These are phyloP conservation scores for Mesorhabditis spiculigera DNA, from an alignment of 2,888 invertebrate species.

Conservation along the genomic window DNA sequence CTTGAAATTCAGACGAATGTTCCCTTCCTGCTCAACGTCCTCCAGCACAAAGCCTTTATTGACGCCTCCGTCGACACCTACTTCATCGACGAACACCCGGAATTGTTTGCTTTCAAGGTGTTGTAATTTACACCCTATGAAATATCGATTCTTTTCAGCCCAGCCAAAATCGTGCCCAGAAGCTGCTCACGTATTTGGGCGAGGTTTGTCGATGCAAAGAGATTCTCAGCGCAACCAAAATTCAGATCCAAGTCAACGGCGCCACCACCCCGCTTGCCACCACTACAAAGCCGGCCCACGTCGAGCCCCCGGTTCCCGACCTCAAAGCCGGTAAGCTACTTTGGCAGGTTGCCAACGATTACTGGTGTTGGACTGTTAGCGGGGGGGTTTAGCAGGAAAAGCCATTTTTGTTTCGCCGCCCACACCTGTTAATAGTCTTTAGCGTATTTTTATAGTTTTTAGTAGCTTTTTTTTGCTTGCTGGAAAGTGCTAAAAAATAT, in stretches of 20 bases:
- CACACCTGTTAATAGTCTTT: too few species aligned
- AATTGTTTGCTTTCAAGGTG: slow-evolving; percentile 65
- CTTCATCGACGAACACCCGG: slow-evolving; percentile 93
- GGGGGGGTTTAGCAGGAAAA: too few species aligned
- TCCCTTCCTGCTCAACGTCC: slow-evolving; percentile 91
- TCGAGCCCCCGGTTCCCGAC: slow-evolving; percentile 78
- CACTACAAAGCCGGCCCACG: slow-evolving; percentile 74
- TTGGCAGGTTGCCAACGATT: neutral
- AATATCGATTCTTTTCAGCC: slow-evolving; percentile 69
- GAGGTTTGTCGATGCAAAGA: slow-evolving; percentile 66
- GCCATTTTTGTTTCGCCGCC: too few species aligned
- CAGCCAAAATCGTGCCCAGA: slow-evolving; percentile 90
- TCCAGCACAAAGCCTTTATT: slow-evolving; percentile 91
- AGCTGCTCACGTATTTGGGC: slow-evolving; percentile 85
- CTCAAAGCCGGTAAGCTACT: slow-evolving; percentile 72
- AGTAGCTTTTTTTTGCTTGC: neutral
- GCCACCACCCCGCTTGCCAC: slow-evolving; percentile 91
- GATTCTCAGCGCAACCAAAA: neutral
- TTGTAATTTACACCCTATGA: neutral
- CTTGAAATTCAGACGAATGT: slow-evolving; percentile 77
- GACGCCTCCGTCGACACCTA: slow-evolving; percentile 92
- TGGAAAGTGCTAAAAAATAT: neutral
- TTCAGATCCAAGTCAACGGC: slow-evolving; percentile 77
- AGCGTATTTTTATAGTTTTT: slow-evolving; percentile 5
- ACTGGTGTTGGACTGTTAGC: too few species aligned